Percentiles rank a stretch among this genome's conserved stretches.
Conservation (phyloP, 2,797 vertebrate genomes). For the Premnoplex brunnescens region DNA sequence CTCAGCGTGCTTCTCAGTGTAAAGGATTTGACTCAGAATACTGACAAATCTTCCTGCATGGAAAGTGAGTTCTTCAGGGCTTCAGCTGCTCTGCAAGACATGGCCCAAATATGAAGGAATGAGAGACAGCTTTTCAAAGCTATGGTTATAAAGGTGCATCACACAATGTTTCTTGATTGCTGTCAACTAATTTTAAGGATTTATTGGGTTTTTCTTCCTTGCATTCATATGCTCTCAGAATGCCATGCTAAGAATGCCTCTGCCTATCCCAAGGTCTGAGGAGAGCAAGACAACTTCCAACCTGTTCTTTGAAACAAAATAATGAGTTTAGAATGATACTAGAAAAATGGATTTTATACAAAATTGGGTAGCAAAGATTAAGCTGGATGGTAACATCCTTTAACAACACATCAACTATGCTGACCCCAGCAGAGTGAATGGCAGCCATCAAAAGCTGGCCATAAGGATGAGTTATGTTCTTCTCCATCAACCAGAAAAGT, state of each 20-base stretch:
- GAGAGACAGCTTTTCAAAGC: not conserved
- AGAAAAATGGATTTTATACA: not conserved
- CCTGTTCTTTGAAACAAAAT: not conserved
- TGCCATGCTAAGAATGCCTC: not conserved
- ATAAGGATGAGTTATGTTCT: not conserved
- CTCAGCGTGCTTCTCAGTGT: not conserved
- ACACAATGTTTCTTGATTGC: not conserved
- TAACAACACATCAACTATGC: not conserved
- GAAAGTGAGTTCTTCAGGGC: not conserved
- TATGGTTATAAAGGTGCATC: not conserved
- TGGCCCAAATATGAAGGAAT: not conserved
- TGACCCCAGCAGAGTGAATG: not conserved
- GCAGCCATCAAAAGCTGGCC: not conserved
- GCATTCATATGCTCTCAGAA: not conserved
- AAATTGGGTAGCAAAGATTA: not conserved
- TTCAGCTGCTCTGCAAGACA: not conserved
- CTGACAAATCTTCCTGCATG: not conserved
- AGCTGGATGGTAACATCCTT: not conserved
- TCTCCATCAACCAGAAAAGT: not conserved
- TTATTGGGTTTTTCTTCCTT: not conserved
- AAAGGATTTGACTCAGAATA: not conserved
- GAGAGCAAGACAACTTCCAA: not conserved
- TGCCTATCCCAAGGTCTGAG: not conserved
- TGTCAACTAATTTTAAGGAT: not conserved
- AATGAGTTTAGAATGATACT: not conserved